A percentile compares a stretch with the other conserved stretches of the same genome.
Conservation (phyloP, 2,888 invertebrate species). For the Orthosia incerta region DNA sequence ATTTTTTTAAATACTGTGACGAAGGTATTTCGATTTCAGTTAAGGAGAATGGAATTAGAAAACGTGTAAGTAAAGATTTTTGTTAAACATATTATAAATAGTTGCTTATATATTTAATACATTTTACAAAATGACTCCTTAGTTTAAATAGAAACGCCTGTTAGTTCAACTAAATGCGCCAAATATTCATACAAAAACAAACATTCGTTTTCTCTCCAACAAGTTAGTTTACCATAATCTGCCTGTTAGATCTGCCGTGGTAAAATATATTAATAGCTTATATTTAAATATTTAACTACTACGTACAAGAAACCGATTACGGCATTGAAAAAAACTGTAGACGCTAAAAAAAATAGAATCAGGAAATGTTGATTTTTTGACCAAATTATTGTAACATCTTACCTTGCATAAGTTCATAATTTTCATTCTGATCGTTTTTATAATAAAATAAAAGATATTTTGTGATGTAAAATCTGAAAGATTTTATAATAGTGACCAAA, state of each 20-base stretch:
- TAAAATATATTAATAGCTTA: not conserved
- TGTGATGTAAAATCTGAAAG: not conserved
- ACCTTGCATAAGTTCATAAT: not conserved
- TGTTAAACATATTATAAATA: not conserved
- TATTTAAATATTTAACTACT: not conserved
- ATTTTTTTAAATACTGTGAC: slow-evolving; percentile 17
- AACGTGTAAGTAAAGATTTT: not conserved
- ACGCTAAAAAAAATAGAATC: not conserved
- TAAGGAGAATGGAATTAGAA: not conserved
- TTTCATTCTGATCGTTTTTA: not conserved
- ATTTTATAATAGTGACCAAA: not conserved
- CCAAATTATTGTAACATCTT: not conserved
- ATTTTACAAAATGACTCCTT: not conserved
- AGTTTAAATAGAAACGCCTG: not conserved
- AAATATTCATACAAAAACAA: not conserved
- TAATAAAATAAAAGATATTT: not conserved
- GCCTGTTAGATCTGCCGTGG: not conserved
- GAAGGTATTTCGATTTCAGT: not conserved
- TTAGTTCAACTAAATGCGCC: not conserved
- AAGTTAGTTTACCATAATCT: not conserved
- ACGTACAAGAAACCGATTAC: not conserved
- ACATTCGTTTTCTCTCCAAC: not conserved
- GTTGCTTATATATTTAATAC: not conserved
- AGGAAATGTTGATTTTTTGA: not conserved
- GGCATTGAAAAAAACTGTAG: not conserved